These are phyloP conservation scores for Thereuonema tuberculata DNA, from an alignment of 1,140 invertebrate genomes.

Conservation along the genomic window DNA sequence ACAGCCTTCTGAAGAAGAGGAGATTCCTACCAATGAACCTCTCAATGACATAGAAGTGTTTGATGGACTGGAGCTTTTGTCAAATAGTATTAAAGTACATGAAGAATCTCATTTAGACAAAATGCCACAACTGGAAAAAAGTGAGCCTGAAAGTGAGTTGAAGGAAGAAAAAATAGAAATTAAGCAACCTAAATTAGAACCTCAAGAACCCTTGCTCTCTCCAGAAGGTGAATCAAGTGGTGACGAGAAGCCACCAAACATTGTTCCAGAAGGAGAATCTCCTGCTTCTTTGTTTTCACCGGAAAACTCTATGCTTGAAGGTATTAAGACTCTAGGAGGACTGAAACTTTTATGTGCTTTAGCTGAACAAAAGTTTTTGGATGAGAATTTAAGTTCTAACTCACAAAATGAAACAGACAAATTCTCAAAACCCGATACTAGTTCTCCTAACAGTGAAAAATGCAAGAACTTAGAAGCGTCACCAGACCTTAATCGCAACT, in stretches of 20 bases:
- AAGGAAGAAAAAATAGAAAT: conserved; percentile 11
- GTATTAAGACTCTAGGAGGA: conserved; percentile 43
- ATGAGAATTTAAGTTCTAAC: conserved; percentile 36
- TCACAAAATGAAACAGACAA: conserved; percentile 9
- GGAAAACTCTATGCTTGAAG: conserved; percentile 8
- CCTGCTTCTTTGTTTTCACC: neutral
- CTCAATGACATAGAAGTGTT: neutral
- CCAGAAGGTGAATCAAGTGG: neutral
- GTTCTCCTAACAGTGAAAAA: conserved; percentile 1
- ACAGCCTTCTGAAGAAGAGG: no score
- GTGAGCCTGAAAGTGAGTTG: conserved; percentile 16
- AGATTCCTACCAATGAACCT: no score
- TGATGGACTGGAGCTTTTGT: conserved; percentile 63
- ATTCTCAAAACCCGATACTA: neutral
- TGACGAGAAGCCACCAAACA: neutral
- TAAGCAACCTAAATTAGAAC: neutral
- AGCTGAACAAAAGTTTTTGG: conserved; percentile 66
- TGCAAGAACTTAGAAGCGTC: conserved; percentile 17
- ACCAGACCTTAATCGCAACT: conserved; percentile 24
- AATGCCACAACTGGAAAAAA: conserved; percentile 3
- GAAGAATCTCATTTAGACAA: conserved; percentile 31
- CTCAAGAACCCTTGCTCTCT: neutral
- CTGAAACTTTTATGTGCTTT: conserved; percentile 65
- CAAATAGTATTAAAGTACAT: conserved; percentile 62
- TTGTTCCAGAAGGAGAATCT: neutral